These are phyloP conservation scores for Caenorhabditis sp. DNA, from an alignment of 2,888 invertebrate species.

Conservation along the genomic window DNA sequence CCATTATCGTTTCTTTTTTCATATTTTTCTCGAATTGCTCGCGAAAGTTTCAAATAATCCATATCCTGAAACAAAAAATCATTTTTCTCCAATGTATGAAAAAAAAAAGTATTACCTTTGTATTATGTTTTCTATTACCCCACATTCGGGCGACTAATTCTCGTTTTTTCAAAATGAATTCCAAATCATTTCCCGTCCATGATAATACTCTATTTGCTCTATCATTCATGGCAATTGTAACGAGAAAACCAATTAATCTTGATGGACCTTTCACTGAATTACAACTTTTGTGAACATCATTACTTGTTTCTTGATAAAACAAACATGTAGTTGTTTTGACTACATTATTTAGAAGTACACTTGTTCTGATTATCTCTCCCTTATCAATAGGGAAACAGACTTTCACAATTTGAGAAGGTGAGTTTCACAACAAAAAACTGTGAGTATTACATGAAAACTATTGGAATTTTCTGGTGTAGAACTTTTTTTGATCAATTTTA, in stretches of 20 bases:
- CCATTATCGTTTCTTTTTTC: slow-evolving; percentile 13
- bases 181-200: slow-evolving; percentile 37
- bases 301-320: too few species aligned
- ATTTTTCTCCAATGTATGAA: not conserved
- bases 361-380: too few species aligned
- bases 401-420: too few species aligned
- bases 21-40: slow-evolving; percentile 41
- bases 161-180: slow-evolving; percentile 26
- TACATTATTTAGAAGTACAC: too few species aligned
- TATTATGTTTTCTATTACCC: slow-evolving; percentile 41
- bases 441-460: too few species aligned
- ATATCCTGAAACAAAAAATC: slow-evolving; percentile 21
- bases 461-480: too few species aligned
- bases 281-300: too few species aligned
- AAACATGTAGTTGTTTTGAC: too few species aligned
- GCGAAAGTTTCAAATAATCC: slow-evolving; percentile 31
- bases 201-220: slow-evolving; percentile 15
- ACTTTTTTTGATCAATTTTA: too few species aligned
- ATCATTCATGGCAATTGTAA: slow-evolving; percentile 32
- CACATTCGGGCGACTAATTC: slow-evolving; percentile 36
- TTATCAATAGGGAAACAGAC: too few species aligned
- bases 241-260: slow-evolving; percentile 26
- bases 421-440: too few species aligned
- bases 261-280: slow-evolving; percentile 38
- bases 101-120: slow-evolving; percentile 15